Evolutionary conservation across 2,888 invertebrate genomes (phyloP).

Genomic region (Kuschelorhynchus macadamiae): DNA sequence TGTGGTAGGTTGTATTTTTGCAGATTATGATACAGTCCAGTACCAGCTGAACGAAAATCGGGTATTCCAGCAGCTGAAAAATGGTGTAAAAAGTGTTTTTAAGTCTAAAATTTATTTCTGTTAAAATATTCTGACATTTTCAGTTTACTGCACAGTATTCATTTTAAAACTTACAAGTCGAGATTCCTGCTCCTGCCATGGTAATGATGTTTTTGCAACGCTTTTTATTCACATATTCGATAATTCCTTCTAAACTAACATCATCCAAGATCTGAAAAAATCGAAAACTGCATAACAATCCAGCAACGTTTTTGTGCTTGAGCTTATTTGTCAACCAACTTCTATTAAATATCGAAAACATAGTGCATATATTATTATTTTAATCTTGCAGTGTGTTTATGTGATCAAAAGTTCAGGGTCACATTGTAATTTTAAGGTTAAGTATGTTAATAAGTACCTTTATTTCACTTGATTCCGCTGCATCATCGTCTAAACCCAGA

Average conservation of each 20-base stretch:
- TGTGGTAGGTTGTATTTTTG: constrained; percentile 92
- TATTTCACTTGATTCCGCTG: constrained; percentile 60
- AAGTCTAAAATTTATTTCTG: too few species aligned
- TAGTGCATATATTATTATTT: too few species aligned
- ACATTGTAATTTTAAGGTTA: constrained; percentile 55
- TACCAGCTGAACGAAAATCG: constrained; percentile 94
- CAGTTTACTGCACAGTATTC: too few species aligned
- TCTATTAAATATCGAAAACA: background rate
- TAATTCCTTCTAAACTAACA: constrained; percentile 82
- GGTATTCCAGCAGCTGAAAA: constrained; percentile 93
- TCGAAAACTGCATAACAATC: constrained; percentile 30
- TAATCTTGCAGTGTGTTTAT: too few species aligned
- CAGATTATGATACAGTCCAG: constrained; percentile 92
- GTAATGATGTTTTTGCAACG: constrained; percentile 90
- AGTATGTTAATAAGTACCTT: constrained; percentile 38
- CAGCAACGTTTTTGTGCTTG: background rate
- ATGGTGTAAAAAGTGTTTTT: too few species aligned
- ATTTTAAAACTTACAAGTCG: constrained; percentile 90
- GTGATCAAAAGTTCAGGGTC: constrained; percentile 32
- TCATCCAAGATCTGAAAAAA: constrained; percentile 76
- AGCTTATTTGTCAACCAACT: constrained; percentile 22
- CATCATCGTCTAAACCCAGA: constrained; percentile 66
- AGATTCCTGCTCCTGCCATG: constrained; percentile 97
- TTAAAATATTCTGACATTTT: too few species aligned
- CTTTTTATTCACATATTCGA: constrained; percentile 82